These are phyloP conservation scores for Autographa pulchrina DNA, from an alignment of 2,888 invertebrate genomes.

Conservation along the genomic window DNA sequence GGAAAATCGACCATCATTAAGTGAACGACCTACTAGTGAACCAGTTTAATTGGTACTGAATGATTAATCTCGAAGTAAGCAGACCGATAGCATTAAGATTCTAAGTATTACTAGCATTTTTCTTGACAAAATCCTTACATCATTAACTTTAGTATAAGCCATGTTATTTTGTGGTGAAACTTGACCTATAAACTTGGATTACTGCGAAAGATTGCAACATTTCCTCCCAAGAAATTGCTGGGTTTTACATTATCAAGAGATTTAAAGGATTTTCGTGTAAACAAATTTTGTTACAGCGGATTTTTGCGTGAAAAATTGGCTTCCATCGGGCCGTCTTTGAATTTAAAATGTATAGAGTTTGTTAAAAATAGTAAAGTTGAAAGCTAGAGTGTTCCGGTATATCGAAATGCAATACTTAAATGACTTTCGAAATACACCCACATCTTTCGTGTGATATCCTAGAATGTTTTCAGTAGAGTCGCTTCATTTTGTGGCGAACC, in stretches of 20 bases:
- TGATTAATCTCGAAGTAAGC: not conserved
- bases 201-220: slow-evolving; percentile 52
- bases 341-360: slow-evolving; percentile 20
- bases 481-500: not conserved
- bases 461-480: not conserved
- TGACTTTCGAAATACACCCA: not conserved
- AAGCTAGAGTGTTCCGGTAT: not conserved
- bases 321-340: slow-evolving; percentile 18
- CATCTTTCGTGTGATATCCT: not conserved
- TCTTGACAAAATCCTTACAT: slow-evolving; percentile 18
- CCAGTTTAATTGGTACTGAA: not conserved
- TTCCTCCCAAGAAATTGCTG: slow-evolving; percentile 35
- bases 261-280: slow-evolving; percentile 50
- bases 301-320: slow-evolving; percentile 52
- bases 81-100: not conserved
- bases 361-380: not conserved
- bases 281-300: slow-evolving; percentile 50
- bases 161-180: slow-evolving; percentile 50
- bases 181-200: slow-evolving; percentile 54
- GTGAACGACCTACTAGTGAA: not conserved
- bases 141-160: slow-evolving; percentile 48
- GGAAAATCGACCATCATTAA: not conserved
- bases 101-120: not conserved
- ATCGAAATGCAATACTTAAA: not conserved
- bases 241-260: slow-evolving; percentile 54